Evolutionary conservation across 2,888 invertebrate genomes (phyloP), one percentile per base, ranked within the genome.

Genomic region (Oxycera nigricornis): DNA sequence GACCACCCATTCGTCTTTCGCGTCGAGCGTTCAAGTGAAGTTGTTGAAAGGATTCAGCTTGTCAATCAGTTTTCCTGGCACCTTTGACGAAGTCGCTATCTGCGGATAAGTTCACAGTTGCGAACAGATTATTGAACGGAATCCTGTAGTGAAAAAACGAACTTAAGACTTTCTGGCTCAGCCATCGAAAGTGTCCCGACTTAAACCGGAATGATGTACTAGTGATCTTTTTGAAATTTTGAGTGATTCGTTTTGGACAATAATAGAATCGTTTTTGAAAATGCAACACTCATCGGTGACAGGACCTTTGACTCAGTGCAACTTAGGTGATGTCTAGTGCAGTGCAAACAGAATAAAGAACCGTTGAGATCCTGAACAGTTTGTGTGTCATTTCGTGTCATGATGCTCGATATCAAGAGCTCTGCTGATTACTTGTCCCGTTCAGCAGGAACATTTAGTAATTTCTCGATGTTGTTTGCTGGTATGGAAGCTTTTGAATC

Each of bases 391-490:
- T 82, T 68, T 39, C 78, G 80, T 82, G 80, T 80, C 84, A 83
- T 82, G 81, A 95, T 95, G 95, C 90, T 95, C 88, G 95, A 95
- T 90, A 94, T 95, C 84, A 95, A 95, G 87, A 92, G 92, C 83
- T 92, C 94, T 82, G 92, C 94, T 87, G 94, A 95, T 89, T 95
- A 95, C 88, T 90, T 95, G 84, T 91, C 91, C 87, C 91, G 94
- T 87, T 92, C 94, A 85, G 83, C 85, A 79, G 94, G 94, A 84
- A 94, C 95, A 78, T 95, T 96, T 86, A 93, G 95, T 86, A 95
- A 95, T 88, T 94, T 96, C 89, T 95, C 95, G 87, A 95, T 96
- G 95, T 90, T 96, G 83, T 95, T 95, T 88, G 94, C 94, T 87
- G 94, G 94, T 94, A 91, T 62, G 59, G 6, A 31, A 57, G 35